Base-by-base conservation (phyloP, 2,888 invertebrate species). In the Dioctria linearis region DNA sequence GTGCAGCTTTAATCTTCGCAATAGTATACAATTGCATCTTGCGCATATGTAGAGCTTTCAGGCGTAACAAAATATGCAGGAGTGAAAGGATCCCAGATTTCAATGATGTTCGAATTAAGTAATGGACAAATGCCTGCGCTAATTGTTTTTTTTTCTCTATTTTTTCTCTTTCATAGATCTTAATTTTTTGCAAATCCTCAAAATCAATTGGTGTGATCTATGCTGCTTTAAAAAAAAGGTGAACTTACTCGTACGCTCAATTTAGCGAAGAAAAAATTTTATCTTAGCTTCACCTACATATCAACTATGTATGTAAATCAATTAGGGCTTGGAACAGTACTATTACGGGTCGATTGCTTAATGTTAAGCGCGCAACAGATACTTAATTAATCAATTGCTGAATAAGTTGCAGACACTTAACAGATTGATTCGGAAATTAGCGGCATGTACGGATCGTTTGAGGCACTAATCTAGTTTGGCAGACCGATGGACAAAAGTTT, bases 331-430 rank as follows among this genome's bases (percentile, higher is more conserved):
- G 25, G 25, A 25, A 1, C 25, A 25, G 25, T 25, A 2, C 25
- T 25, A 25, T 25, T 25, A 25, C 25, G 25, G 25, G 25, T 25
- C 25, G 25, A 65, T 11, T 65, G 42, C 65, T 5, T n/a, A 40
- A 65, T 40, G n/a, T 65, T 40, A 65, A 65, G 42, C 39, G 13
- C 5, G 40, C 65, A 11, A 42, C 2, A 25, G 25, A 25, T 42
- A 65, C 65, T 65, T 65, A 65, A 65, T 65, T 65, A 65, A 65
- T 65, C 65, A 40, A 65, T 65, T 37, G 40, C 13, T 11, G 65
- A 42, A 37, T 6, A 40, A 42, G 65, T 11, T 65, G 40, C 37
- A 37, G 63, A 37, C 37, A 42, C 42, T 65, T 65, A 65, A 42
- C 5, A n/a, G 13, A 13, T 37, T 65, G 40, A n/a, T 65, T 65